These are phyloP conservation scores for Chironex yamaguchii DNA, from an alignment of 30 jellyfish, hydroid and myxozoan species.

Conservation along the genomic window DNA sequence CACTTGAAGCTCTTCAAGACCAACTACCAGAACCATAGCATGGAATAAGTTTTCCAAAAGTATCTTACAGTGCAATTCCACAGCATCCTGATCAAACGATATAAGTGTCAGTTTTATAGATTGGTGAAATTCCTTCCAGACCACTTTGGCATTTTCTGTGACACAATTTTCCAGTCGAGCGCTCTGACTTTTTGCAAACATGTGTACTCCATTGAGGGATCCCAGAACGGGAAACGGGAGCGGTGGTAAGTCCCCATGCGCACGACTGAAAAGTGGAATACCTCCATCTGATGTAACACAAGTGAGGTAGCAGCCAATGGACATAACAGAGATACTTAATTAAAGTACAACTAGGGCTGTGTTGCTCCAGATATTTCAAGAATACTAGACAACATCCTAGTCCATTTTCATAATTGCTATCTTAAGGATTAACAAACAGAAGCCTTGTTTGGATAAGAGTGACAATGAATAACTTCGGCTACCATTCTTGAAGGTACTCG, in stretches of 20 bases:
- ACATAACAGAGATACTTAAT: too few species aligned
- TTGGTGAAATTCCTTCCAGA: slow-evolving; percentile 83
- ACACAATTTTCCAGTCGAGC: slow-evolving; percentile 70
- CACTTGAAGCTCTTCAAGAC: slow-evolving; percentile 74
- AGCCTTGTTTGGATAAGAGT: too few species aligned
- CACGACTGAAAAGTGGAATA: slow-evolving; percentile 82
- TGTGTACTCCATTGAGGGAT: slow-evolving; percentile 96
- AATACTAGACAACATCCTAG: too few species aligned
- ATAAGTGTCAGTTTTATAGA: slow-evolving; percentile 75
- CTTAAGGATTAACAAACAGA: too few species aligned
- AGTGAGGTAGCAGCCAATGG: slow-evolving; percentile 61
- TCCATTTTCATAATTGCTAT: too few species aligned
- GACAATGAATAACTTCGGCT: too few species aligned
- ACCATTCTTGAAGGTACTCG: too few species aligned
- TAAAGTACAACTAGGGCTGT: too few species aligned
- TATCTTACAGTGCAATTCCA: slow-evolving; percentile 45
- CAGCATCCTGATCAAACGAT: slow-evolving; percentile 45
- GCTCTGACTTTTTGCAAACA: slow-evolving; percentile 90
- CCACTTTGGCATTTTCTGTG: slow-evolving; percentile 82
- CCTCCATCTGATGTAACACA: slow-evolving; percentile 95
- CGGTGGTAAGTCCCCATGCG: slow-evolving; percentile 60
- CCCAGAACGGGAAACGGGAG: slow-evolving; percentile 97
- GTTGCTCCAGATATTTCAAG: too few species aligned
- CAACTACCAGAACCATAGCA: slow-evolving; percentile 83
- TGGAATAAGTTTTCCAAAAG: slow-evolving; percentile 77